Percentiles rank a stretch among this genome's conserved stretches.
phyloP scores from a whole-genome alignment of 2,797 vertebrate species.

The Rhadinocentrus ornatus region DNA sequence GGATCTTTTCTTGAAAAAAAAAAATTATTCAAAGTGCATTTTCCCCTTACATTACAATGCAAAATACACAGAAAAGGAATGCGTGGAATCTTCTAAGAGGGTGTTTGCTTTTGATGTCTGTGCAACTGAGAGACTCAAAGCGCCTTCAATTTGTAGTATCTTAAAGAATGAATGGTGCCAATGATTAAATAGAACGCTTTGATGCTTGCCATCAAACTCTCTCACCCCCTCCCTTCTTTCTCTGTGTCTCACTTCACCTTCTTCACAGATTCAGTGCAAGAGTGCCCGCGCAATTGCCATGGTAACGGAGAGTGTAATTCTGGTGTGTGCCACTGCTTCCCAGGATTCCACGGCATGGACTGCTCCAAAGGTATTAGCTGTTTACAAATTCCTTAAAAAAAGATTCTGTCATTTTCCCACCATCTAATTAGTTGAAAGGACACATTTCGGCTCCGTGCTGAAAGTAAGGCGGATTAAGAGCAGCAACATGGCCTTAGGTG shows the following conservation, averaged over 20 bases:
- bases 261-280: constrained; percentile 92
- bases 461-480: constrained; percentile 48
- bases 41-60: constrained; percentile 11
- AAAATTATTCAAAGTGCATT: constrained; percentile 38
- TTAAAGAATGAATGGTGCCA: constrained; percentile 59
- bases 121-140: constrained; percentile 35
- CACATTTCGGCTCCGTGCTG: constrained; percentile 24
- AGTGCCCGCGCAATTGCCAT: constrained; percentile 98
- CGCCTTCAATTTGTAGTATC: constrained; percentile 46
- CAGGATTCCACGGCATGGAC: constrained; percentile 97
- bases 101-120: constrained; percentile 52
- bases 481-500: constrained; percentile 68
- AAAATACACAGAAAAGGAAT: constrained; percentile 32
- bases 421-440: constrained; percentile 56
- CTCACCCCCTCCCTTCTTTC: constrained; percentile 37
- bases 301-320: constrained; percentile 98
- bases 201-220: constrained; percentile 65
- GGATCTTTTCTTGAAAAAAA: constrained; percentile 28
- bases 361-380: constrained; percentile 93
- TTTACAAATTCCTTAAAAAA: constrained; percentile 29
- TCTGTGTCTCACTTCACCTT: constrained; percentile 63
- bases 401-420: constrained; percentile 12
- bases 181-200: constrained; percentile 72
- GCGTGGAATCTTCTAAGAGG: constrained; percentile 32
- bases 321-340: constrained; percentile 96